A percentile compares a stretch with the other conserved stretches of the same genome.
Evolutionary conservation across 2,888 invertebrate genomes (phyloP).

Genomic region (Tetragnatha montana): DNA sequence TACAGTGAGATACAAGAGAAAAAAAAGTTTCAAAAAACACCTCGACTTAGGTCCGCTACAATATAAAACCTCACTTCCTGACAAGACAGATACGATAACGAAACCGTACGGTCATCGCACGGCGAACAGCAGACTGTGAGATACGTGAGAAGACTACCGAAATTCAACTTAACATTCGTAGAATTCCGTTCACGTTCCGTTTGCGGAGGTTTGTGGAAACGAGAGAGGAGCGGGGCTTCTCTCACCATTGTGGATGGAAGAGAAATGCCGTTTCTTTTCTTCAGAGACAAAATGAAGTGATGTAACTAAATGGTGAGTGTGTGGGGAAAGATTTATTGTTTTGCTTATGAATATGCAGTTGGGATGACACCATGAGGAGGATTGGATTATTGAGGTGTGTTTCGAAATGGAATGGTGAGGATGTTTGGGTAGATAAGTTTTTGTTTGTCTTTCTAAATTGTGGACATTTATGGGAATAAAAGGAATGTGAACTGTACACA

Average conservation of each 20-base stretch:
- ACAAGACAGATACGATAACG: conserved; percentile 19
- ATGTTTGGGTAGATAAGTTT: no score
- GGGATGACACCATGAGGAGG: no score
- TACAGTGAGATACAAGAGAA: no score
- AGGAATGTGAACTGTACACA: no score
- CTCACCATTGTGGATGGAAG: conserved; percentile 26
- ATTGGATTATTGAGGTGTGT: no score
- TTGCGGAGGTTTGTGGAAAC: background rate
- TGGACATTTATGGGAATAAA: no score
- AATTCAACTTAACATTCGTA: background rate
- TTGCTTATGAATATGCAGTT: no score
- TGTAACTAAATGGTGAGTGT: conserved; percentile 5
- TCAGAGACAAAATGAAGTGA: conserved; percentile 34
- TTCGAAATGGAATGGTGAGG: no score
- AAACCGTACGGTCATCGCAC: conserved; percentile 36
- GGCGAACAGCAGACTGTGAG: background rate
- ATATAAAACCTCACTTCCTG: background rate
- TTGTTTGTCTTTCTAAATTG: no score
- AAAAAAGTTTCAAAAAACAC: no score
- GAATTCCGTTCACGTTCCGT: conserved; percentile 20
- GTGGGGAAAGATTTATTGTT: no score
- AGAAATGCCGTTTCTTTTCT: conserved; percentile 19
- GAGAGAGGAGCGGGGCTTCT: background rate
- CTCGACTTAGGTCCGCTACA: no score
- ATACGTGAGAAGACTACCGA: conserved; percentile 14